Base-by-base conservation (phyloP, 2,888 invertebrate genomes). In the Keiferia lycopersicella region DNA sequence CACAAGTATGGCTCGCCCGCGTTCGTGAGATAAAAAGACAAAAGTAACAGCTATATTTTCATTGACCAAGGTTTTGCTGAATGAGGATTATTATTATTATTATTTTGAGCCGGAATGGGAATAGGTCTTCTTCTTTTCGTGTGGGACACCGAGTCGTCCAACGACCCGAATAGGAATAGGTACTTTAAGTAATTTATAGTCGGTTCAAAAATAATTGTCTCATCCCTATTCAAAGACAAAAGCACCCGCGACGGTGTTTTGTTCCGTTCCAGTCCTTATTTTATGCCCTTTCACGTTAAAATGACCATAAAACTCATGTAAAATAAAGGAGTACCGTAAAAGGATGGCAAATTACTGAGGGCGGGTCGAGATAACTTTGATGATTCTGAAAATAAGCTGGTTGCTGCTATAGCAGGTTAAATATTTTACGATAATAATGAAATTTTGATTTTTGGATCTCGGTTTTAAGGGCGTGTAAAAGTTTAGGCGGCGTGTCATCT, bases 341-440 rank as follows among this genome's bases (percentile, higher is more conserved):
- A 30, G 22, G 18, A 48, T 62, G 39, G 45, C 34, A 61, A 62
- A 65, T 65, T 62, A 45, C 45, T 45, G 41, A 12, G 51, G 60
- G 53, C 51, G 34, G n/a, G 53, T 1, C 48, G 18, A 60, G 65
- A 65, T 65, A 65, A 65, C 18, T 65, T 65, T 65, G 62, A 65
- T 65, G 65, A 60, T 45, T 65, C 39, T 7, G 20, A 26, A 53
- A 60, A 59, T 59, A 59, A 48, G 48, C 48, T 39, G 12, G 48
- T 22, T 4, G 48, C 34, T 50, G 26, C 22, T 48, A 39, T 34
- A 45, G 16, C 45, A 12, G 34, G 26, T 50, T 61, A 61, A 50
- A 61, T 48, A 61, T 61, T 61, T 61, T 61, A 61, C 10, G 61
- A 30, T 26, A 34, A 50, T 22, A 34, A 50, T 61, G 60, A 61